Conservation (phyloP, 2,113 vertebrate species). For the Cnemophilus loriae region DNA sequence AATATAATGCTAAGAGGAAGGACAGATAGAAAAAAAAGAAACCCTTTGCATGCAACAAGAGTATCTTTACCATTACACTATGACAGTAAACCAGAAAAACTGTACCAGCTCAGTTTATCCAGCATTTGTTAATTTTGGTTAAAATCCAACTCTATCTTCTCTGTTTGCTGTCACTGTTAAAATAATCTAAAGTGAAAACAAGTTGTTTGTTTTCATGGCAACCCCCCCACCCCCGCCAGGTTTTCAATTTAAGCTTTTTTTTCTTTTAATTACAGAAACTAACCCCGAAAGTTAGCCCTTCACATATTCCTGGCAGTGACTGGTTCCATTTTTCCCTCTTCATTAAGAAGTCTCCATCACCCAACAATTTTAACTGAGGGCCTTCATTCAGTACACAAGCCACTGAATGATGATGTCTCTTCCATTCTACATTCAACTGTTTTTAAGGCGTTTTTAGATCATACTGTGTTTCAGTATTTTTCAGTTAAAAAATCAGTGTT, state of each 20-base stretch:
- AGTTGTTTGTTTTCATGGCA: neutral
- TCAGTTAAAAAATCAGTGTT: neutral
- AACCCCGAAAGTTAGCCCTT: neutral
- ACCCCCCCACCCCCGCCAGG: accelerated
- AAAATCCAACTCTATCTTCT: neutral
- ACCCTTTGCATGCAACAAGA: neutral
- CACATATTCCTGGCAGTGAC: neutral
- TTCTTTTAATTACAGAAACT: neutral
- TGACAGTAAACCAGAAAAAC: neutral
- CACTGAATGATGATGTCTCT: neutral
- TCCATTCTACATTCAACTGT: neutral
- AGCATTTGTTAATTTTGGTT: neutral
- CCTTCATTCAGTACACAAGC: neutral
- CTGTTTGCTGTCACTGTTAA: neutral
- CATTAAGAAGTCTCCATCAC: neutral
- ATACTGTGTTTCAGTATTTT: neutral
- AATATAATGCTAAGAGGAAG: neutral
- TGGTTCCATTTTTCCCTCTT: neutral
- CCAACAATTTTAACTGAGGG: neutral
- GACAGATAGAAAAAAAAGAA: neutral
- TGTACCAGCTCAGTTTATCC: neutral
- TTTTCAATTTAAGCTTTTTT: neutral
- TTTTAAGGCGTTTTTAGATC: neutral
- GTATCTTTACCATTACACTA: neutral
- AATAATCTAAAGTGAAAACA: neutral